A percentile compares a stretch with the other conserved stretches of the same genome.
phyloP scores from a whole-genome alignment of 2,113 vertebrate genomes.

The Nesogale talazaci region DNA sequence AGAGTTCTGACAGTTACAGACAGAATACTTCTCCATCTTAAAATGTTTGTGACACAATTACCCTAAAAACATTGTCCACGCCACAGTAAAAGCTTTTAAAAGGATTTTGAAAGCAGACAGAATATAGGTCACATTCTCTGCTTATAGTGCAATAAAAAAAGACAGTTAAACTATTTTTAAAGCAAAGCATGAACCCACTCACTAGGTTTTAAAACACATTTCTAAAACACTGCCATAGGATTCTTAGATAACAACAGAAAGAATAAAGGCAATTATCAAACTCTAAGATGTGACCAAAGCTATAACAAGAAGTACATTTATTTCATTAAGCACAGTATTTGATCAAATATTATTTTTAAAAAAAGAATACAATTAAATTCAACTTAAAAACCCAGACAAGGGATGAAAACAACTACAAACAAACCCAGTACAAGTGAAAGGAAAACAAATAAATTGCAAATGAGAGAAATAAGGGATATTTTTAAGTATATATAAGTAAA shows the following conservation, averaged over 20 bases:
- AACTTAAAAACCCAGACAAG: neutral
- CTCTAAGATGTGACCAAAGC: neutral
- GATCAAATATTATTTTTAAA: neutral
- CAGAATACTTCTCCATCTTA: neutral
- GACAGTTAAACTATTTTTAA: neutral
- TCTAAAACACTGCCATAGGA: neutral
- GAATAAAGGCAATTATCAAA: neutral
- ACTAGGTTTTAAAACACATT: neutral
- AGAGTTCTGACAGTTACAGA: neutral
- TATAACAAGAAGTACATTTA: neutral
- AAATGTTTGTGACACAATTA: neutral
- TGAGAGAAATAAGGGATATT: conserved; percentile 22
- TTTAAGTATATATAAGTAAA: no score
- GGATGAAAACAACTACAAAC: conserved; percentile 27
- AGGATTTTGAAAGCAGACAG: neutral
- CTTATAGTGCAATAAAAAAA: conserved; percentile 10
- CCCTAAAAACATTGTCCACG: neutral
- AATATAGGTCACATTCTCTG: neutral
- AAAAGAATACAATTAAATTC: conserved; percentile 3
- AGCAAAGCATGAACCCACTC: neutral
- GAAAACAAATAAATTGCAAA: neutral
- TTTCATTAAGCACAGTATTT: neutral
- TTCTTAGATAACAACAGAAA: neutral
- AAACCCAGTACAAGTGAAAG: neutral
- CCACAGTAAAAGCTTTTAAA: neutral